Conservation (phyloP, 2,888 invertebrate genomes). For the Dione juno region DNA sequence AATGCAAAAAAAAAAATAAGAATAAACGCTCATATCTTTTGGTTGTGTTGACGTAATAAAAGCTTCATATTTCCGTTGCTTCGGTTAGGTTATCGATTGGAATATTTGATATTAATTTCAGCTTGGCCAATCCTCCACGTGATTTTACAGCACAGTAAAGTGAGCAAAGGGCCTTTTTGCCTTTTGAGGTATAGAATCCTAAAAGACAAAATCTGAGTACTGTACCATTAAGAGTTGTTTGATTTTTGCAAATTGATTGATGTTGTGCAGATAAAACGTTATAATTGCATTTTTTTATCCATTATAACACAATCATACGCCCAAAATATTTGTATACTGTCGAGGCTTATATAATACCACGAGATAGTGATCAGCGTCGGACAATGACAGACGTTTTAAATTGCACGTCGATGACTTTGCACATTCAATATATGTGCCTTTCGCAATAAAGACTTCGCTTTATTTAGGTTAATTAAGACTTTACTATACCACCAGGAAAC, state of each 20-base stretch:
- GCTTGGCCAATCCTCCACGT: too few species aligned
- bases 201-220: neutral
- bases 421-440: conserved; percentile 61
- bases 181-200: too few species aligned
- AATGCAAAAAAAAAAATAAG: too few species aligned
- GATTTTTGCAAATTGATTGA: conserved; percentile 30
- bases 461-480: conserved; percentile 58
- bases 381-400: conserved; percentile 67
- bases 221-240: neutral
- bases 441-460: conserved; percentile 64
- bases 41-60: too few species aligned
- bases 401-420: conserved; percentile 70
- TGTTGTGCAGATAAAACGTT: conserved; percentile 18
- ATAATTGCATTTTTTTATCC: conserved; percentile 38
- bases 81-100: too few species aligned
- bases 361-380: conserved; percentile 64
- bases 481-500: conserved; percentile 40
- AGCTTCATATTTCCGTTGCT: too few species aligned
- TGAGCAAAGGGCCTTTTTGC: too few species aligned
- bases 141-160: too few species aligned
- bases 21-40: too few species aligned
- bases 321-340: conserved; percentile 49
- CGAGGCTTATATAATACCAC: conserved; percentile 62
- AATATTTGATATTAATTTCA: too few species aligned
- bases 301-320: conserved; percentile 41